phyloP scores from a whole-genome alignment of 2,113 vertebrate species.

The Telmatochromis bifrenatus region DNA sequence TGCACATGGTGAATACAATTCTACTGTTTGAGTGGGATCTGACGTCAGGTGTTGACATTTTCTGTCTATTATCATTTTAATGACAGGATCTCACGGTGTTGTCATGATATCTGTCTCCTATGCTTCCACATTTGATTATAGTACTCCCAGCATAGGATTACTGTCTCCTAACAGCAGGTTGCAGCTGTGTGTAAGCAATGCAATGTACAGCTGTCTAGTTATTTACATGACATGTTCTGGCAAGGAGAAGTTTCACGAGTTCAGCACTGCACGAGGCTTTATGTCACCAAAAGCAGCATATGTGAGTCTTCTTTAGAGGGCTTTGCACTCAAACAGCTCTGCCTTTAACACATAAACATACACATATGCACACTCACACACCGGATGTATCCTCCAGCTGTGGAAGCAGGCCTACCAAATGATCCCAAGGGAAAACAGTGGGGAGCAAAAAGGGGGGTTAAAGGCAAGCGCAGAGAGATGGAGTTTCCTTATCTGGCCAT shows the following conservation, averaged over 20 bases:
- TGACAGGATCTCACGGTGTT: background rate
- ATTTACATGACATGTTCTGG: conserved; percentile 30
- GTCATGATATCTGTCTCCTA: background rate
- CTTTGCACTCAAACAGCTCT: conserved; percentile 14
- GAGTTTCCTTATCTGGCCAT: conserved; percentile 22
- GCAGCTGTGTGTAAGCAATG: background rate
- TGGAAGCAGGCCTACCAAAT: conserved; percentile 22
- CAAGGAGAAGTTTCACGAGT: conserved; percentile 1
- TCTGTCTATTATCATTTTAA: background rate
- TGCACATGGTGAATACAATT: background rate
- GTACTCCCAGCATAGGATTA: background rate
- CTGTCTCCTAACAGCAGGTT: background rate
- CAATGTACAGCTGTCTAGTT: background rate
- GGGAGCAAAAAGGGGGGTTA: background rate
- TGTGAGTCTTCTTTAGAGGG: background rate
- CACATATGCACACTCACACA: background rate
- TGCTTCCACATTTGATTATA: conserved; percentile 15
- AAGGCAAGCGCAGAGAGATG: background rate
- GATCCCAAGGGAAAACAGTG: background rate
- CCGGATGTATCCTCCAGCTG: conserved; percentile 55
- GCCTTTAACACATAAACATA: background rate
- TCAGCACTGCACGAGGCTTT: background rate
- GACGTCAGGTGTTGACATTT: background rate
- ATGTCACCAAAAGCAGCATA: background rate
- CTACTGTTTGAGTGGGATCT: background rate